These are phyloP conservation scores for Drosophila anomalata DNA, from an alignment of 2,888 invertebrate genomes.

Conservation along the genomic window DNA sequence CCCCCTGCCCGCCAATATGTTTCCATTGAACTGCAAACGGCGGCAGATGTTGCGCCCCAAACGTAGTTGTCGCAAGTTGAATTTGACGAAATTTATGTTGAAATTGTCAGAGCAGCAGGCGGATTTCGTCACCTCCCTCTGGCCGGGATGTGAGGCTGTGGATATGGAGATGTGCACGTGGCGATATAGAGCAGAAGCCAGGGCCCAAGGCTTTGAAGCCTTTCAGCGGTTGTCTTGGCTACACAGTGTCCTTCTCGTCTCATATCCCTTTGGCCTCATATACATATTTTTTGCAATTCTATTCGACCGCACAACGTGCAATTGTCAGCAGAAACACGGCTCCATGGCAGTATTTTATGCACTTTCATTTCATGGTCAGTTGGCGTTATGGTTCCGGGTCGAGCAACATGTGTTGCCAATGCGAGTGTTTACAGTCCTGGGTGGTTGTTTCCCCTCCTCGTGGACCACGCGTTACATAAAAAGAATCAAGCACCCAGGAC, in stretches of 20 bases:
- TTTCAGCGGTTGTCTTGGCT: conserved; percentile 25
- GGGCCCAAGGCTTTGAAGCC: neutral
- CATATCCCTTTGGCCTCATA: neutral
- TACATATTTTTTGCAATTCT: conserved; percentile 45
- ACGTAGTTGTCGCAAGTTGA: conserved; percentile 71
- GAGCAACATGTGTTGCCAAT: conserved; percentile 65
- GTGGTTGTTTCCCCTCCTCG: neutral
- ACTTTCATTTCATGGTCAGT: conserved; percentile 78
- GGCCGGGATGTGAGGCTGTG: neutral
- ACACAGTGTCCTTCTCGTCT: conserved; percentile 8
- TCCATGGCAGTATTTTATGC: conserved; percentile 72
- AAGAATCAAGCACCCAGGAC: neutral
- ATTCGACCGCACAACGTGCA: conserved; percentile 74
- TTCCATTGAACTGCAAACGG: conserved; percentile 66
- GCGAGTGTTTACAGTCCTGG: conserved; percentile 28
- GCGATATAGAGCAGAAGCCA: conserved; percentile 5
- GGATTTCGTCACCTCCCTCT: conserved; percentile 29
- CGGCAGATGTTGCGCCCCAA: conserved; percentile 64
- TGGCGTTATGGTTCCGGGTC: conserved; percentile 65
- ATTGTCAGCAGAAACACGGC: conserved; percentile 62
- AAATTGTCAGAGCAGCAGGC: conserved; percentile 68
- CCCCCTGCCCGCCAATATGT: conserved; percentile 61
- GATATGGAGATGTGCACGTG: conserved; percentile 27
- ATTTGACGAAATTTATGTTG: conserved; percentile 67
- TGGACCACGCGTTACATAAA: neutral